A percentile compares a stretch with the other conserved stretches of the same genome.
Conservation (phyloP, 1,140 invertebrate species). For the Bemisia tabaci region DNA sequence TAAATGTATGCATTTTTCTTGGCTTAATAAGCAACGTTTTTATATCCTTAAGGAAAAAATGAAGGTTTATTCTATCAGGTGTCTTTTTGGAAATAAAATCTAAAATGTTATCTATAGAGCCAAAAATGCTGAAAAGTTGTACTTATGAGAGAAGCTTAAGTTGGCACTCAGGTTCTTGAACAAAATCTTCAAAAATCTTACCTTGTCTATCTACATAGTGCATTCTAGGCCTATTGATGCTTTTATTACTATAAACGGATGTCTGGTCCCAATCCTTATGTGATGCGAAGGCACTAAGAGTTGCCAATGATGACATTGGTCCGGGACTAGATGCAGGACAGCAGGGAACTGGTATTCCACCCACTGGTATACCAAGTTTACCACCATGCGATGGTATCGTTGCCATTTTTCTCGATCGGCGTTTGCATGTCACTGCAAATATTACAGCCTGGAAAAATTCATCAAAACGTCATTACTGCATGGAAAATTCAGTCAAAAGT, state of each 20-base stretch:
- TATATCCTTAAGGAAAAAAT: too few relatives aligned
- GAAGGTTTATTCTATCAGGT: too few relatives aligned
- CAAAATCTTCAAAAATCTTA: too few relatives aligned
- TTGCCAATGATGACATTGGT: conserved; percentile 65
- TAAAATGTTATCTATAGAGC: too few relatives aligned
- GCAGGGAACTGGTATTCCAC: conserved; percentile 54
- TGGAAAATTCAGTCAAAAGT: too few relatives aligned
- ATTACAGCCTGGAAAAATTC: conserved; percentile 40
- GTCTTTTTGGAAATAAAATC: too few relatives aligned
- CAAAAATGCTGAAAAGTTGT: too few relatives aligned
- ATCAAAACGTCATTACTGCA: too few relatives aligned
- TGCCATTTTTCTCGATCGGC: conserved; percentile 48
- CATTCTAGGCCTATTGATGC: conserved; percentile 70
- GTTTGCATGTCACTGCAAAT: conserved; percentile 67
- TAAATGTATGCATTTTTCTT: too few relatives aligned
- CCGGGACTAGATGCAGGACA: conserved; percentile 59
- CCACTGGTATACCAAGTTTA: conserved; percentile 43
- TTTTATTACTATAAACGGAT: conserved; percentile 77
- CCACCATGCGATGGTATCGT: conserved; percentile 42
- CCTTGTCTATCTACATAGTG: conserved; percentile 55
- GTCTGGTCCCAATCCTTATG: conserved; percentile 89
- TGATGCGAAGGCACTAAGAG: conserved; percentile 58
- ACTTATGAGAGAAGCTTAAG: too few relatives aligned
- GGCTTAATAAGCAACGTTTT: too few relatives aligned
- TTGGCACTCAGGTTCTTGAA: too few relatives aligned